These are phyloP conservation scores for Acronicta psi DNA, from an alignment of 2,888 invertebrate genomes.

Conservation along the genomic window DNA sequence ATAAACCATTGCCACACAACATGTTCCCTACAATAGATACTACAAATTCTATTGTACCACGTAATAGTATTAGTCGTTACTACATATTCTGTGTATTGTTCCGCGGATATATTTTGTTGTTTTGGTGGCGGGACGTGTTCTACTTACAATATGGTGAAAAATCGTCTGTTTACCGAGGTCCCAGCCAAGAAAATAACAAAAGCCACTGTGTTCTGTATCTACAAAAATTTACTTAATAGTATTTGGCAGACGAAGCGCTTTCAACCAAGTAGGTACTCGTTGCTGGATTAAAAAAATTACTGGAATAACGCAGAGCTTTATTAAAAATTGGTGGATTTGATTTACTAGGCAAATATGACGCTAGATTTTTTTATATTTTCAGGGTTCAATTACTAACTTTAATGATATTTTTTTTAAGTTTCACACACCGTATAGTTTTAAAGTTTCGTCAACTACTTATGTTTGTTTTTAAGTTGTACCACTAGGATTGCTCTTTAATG, in stretches of 20 bases:
- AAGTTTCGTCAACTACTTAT: no score
- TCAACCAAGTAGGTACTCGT: conserved; percentile 49
- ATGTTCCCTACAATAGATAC: background rate
- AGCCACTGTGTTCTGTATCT: conserved; percentile 68
- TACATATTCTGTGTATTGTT: conserved; percentile 24
- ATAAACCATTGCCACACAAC: no score
- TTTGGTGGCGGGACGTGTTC: conserved; percentile 52
- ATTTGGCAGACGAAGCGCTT: conserved; percentile 71
- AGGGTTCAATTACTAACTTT: no score
- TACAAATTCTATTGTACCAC: conserved; percentile 5
- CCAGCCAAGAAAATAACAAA: conserved; percentile 75
- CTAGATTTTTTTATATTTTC: no score
- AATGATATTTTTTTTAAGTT: no score
- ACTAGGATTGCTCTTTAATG: no score
- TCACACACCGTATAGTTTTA: no score
- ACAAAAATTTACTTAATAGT: conserved; percentile 73
- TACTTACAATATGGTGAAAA: conserved; percentile 64
- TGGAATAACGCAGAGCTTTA: conserved; percentile 49
- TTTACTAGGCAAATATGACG: conserved; percentile 16
- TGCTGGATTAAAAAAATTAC: conserved; percentile 62
- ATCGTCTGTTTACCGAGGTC: conserved; percentile 66
- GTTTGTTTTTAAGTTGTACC: no score
- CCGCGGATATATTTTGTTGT: conserved; percentile 46
- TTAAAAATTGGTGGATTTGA: conserved; percentile 22
- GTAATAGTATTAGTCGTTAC: conserved; percentile 16